These are phyloP conservation scores for Sander vitreus DNA, from an alignment of 2,113 vertebrate genomes.

Conservation along the genomic window DNA sequence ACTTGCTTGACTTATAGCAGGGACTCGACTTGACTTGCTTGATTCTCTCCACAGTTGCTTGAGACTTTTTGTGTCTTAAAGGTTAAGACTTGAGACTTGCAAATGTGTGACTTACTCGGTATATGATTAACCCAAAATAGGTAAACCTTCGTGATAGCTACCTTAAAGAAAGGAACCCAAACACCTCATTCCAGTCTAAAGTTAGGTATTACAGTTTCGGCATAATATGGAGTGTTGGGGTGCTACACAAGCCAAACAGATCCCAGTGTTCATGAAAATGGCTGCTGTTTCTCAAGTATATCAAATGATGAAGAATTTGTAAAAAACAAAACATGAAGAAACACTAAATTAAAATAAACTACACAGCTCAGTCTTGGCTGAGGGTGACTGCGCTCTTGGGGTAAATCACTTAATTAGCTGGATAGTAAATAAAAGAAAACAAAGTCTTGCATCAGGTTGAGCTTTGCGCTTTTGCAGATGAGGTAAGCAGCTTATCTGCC, in stretches of 20 bases:
- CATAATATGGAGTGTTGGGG: too few species aligned
- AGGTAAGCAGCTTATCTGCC: conserved; percentile 63
- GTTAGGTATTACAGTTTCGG: too few species aligned
- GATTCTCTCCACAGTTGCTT: too few species aligned
- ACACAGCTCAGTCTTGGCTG: conserved; percentile 8
- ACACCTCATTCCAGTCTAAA: too few species aligned
- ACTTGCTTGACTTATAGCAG: too few species aligned
- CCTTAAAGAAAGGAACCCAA: too few species aligned
- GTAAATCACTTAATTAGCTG: conserved; percentile 59
- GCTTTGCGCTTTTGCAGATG: conserved; percentile 35
- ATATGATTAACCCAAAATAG: too few species aligned
- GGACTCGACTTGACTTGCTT: too few species aligned
- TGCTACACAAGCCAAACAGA: not conserved
- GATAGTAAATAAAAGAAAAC: conserved; percentile 47
- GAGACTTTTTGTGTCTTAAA: too few species aligned
- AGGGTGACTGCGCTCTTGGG: conserved; percentile 34
- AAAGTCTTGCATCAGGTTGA: conserved; percentile 47
- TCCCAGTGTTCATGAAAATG: not conserved
- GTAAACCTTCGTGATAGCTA: too few species aligned
- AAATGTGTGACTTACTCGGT: too few species aligned
- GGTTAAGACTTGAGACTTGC: too few species aligned
- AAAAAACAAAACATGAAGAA: not conserved
- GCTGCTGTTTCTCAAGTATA: not conserved
- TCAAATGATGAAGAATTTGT: not conserved
- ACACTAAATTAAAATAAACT: conserved; percentile 16